Evolutionary conservation across 1,140 invertebrate genomes (phyloP), one percentile per base, ranked within the genome.

Genomic region (Leptoteleia sp.): DNA sequence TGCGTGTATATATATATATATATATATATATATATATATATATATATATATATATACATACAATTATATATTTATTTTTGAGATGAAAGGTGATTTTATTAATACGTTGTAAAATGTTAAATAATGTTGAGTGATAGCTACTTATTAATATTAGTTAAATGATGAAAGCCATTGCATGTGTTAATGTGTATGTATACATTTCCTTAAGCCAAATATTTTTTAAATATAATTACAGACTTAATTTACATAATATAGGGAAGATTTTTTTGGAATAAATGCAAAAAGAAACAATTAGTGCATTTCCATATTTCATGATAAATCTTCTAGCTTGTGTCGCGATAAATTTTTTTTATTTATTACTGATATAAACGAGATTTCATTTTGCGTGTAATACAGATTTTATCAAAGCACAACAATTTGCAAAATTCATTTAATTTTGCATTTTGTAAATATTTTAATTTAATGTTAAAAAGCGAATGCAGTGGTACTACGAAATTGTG

Each of bases 91-190:
- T 57, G 38, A 57, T 38, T 45, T 48, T 47, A 68, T 15, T 31
- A 19, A 35, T 35, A 40, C n/a, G 5, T 15, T 62, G 12, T 59
- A 47, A 5, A 50, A 57, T 52, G 29, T 40, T 43, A 13, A 19
- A 68, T 43, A 52, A 52, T 52, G 15, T 52, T 61, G 55, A 59
- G 43, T 57, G 64, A 61, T 71, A 71, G 67, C 19, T 71, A 71
- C 67, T 61, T 71, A 71, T 71, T 61, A 52, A 52, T 71, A 43
- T 43, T 61, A 52, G 55, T 71, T 35, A 9, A 52, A 43, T 5
- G 37, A 52, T 52, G 37, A 33, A 71, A 71, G 55, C 47, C 47
- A 71, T 71, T 50, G 37, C 54, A 71, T 59, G 35, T 59, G 35
- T 54, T 37, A 48, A 55, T 16, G 27, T 16, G 27, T 57, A 52